Percentiles rank a stretch among this genome's conserved stretches.
Conservation (phyloP, 2,888 invertebrate genomes). For the Hymenopus coronatus region DNA sequence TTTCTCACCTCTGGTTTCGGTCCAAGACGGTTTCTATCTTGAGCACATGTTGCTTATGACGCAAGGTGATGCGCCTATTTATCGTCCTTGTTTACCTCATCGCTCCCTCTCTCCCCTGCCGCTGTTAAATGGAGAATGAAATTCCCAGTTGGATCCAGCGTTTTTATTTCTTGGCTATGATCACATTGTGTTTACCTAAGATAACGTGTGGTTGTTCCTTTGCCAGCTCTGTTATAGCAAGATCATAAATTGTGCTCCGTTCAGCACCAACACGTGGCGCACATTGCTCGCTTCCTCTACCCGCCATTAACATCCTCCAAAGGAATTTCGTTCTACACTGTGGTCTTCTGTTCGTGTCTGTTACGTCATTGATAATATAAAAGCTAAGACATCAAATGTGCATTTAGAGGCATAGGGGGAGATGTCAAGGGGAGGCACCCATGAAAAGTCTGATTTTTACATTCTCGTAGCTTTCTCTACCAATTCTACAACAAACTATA, state of each 20-base stretch:
- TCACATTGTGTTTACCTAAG: slow-evolving; percentile 8
- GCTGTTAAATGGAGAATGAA: not conserved
- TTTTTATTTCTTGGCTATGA: slow-evolving; percentile 9
- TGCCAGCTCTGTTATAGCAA: not conserved
- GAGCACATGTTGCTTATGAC: not conserved
- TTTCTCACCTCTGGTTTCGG: not conserved
- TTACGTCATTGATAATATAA: too few species aligned
- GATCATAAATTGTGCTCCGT: not conserved
- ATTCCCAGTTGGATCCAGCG: not conserved
- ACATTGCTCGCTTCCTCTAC: too few species aligned
- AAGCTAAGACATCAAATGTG: too few species aligned
- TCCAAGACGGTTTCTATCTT: not conserved
- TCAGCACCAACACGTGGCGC: not conserved
- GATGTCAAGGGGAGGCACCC: too few species aligned
- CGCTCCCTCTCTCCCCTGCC: too few species aligned
- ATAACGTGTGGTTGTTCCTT: not conserved
- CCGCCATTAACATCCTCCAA: too few species aligned
- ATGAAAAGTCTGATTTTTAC: too few species aligned
- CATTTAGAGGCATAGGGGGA: too few species aligned
- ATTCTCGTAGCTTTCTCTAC: too few species aligned
- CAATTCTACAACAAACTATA: too few species aligned
- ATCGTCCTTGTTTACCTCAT: not conserved
- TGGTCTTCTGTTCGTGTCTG: too few species aligned
- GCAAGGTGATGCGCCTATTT: not conserved
- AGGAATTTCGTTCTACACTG: too few species aligned